A percentile compares a stretch with the other conserved stretches of the same genome.
phyloP scores from a whole-genome alignment of 2,797 vertebrate species.

The Iguana delicatissima region DNA sequence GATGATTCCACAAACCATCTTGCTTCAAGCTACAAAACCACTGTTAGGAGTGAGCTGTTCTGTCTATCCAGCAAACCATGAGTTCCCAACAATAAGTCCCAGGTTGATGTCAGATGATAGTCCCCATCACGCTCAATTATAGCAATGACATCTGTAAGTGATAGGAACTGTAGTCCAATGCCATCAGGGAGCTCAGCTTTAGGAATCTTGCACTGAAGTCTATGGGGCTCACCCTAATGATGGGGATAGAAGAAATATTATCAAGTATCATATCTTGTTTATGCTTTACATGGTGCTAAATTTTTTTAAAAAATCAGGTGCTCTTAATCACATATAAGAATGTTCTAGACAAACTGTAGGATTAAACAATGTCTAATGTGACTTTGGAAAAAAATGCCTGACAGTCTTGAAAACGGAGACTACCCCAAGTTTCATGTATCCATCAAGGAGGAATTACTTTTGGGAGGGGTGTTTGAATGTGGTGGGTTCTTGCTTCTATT shows the following conservation, averaged over 20 bases:
- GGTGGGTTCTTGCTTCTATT: not conserved
- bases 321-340: not conserved
- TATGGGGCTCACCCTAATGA: not conserved
- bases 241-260: not conserved
- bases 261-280: not conserved
- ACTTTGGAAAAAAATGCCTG: constrained; percentile 9
- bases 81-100: not conserved
- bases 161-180: not conserved
- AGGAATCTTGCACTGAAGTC: not conserved
- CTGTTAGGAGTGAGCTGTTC: not conserved
- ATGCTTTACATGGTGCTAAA: not conserved
- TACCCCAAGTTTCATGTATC: not conserved
- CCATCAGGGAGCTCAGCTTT: not conserved
- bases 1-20: too few relatives aligned
- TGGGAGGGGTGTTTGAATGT: not conserved
- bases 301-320: not conserved
- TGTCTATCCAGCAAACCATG: not conserved
- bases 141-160: not conserved
- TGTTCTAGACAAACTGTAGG: constrained; percentile 15
- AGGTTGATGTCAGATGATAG: not conserved
- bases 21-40: too few relatives aligned
- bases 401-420: constrained; percentile 30
- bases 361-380: constrained; percentile 16
- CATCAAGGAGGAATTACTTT: not conserved
- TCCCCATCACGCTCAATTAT: not conserved